phyloP scores from a whole-genome alignment of 1,140 invertebrate species.

The Pseudomyrmex flavicornis region DNA sequence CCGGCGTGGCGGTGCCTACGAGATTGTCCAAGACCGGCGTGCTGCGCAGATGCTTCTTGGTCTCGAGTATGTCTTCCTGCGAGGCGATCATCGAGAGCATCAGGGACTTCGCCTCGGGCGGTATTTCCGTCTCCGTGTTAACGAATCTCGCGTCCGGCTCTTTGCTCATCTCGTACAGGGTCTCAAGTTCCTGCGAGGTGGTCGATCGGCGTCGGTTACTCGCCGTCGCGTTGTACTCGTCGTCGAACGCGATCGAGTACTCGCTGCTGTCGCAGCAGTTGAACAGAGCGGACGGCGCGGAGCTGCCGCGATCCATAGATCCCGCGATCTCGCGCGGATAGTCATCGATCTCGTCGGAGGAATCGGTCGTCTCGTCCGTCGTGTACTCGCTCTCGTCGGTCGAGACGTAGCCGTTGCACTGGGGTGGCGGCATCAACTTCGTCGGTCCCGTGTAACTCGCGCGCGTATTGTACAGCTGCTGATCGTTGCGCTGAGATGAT shows the following conservation, averaged over 20 bases:
- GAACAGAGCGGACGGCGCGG: constrained; percentile 56
- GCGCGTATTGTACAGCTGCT: not conserved
- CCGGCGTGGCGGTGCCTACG: constrained; percentile 72
- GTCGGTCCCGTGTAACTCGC: constrained; percentile 41
- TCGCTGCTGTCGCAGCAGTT: constrained; percentile 63
- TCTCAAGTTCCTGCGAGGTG: constrained; percentile 68
- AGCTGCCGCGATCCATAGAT: constrained; percentile 56
- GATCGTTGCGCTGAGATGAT: not conserved
- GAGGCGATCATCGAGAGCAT: constrained; percentile 77
- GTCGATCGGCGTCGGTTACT: constrained; percentile 55
- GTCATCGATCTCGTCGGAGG: constrained; percentile 72
- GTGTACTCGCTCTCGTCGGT: constrained; percentile 70
- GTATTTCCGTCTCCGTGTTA: constrained; percentile 67
- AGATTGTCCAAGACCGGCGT: constrained; percentile 80
- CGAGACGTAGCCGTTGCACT: constrained; percentile 61
- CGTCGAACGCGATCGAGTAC: constrained; percentile 45
- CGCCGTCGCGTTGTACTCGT: constrained; percentile 19
- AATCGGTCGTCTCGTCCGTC: constrained; percentile 61
- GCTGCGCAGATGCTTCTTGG: constrained; percentile 77
- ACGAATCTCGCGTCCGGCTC: constrained; percentile 60
- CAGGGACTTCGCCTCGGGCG: constrained; percentile 71
- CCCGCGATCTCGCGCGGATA: constrained; percentile 74
- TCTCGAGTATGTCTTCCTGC: constrained; percentile 78
- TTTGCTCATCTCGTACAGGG: constrained; percentile 53
- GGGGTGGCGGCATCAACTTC: constrained; percentile 28